Evolutionary conservation across 2,797 vertebrate genomes (phyloP).

Genomic region (Tiaroga cobitis): DNA sequence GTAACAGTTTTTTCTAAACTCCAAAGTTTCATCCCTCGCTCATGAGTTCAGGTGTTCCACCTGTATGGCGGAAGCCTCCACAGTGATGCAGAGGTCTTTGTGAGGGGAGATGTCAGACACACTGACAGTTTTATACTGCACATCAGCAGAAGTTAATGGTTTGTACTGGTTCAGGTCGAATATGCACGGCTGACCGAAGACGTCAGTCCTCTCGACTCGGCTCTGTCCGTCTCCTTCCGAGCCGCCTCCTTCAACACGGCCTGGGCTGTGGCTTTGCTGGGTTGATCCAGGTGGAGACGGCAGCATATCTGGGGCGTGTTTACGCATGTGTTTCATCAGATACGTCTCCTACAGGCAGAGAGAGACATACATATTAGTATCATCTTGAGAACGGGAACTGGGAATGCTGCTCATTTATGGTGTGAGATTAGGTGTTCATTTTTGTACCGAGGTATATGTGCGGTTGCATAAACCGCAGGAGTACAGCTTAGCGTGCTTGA

Average conservation of each 20-base stretch:
- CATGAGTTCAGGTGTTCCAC: slow-evolving; percentile 96
- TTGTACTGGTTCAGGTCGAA: slow-evolving; percentile 98
- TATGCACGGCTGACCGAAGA: slow-evolving; percentile 82
- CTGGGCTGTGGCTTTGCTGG: slow-evolving; percentile 71
- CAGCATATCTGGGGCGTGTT: slow-evolving; percentile 94
- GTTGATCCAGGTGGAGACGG: slow-evolving; percentile 72
- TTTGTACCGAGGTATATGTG: slow-evolving; percentile 94
- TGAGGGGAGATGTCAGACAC: slow-evolving; percentile 83
- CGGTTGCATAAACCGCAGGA: slow-evolving; percentile 97
- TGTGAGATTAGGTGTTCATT: slow-evolving; percentile 49
- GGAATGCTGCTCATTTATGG: background rate
- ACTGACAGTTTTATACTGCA: slow-evolving; percentile 82
- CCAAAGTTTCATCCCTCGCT: slow-evolving; percentile 47
- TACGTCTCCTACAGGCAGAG: slow-evolving; percentile 88
- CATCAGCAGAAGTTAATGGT: slow-evolving; percentile 80
- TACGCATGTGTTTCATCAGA: slow-evolving; percentile 99
- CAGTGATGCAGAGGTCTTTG: slow-evolving; percentile 98
- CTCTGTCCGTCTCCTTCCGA: slow-evolving; percentile 72
- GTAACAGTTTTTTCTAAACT: slow-evolving; percentile 25
- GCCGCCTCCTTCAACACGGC: slow-evolving; percentile 61
- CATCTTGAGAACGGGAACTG: background rate
- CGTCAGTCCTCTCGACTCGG: slow-evolving; percentile 80
- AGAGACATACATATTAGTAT: slow-evolving; percentile 64
- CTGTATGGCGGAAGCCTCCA: slow-evolving; percentile 96
- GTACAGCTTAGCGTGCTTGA: slow-evolving; percentile 98